Evolutionary conservation across 2,888 invertebrate species (phyloP).

Genomic region (Aphidoletes aphidimyza): DNA sequence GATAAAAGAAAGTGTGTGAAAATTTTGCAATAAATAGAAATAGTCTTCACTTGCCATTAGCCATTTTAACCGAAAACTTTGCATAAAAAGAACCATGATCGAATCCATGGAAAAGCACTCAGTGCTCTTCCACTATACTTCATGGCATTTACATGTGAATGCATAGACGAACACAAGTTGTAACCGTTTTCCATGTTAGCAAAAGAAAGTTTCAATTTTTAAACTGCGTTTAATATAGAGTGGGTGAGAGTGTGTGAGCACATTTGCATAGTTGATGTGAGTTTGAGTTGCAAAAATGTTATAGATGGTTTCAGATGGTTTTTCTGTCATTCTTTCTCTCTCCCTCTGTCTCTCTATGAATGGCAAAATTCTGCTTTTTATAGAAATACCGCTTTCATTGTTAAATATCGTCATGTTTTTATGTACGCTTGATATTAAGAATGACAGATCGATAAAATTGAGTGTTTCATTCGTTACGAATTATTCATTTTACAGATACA

Average conservation of each 20-base stretch:
- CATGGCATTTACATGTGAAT: not conserved
- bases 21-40: not conserved
- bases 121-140: not conserved
- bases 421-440: too few relatives aligned
- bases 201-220: constrained; percentile 17
- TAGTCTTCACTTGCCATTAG: too few relatives aligned
- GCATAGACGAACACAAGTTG: too few relatives aligned
- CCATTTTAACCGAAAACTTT: too few relatives aligned
- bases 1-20: not conserved
- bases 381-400: too few relatives aligned
- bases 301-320: not conserved
- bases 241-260: not conserved
- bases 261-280: constrained; percentile 20
- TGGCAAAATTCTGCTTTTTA: not conserved
- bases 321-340: not conserved
- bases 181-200: too few relatives aligned
- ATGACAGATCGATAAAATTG: not conserved
- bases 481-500: constrained; percentile 5
- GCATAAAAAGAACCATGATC: too few relatives aligned
- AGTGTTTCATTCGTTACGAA: not conserved
- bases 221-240: not conserved
- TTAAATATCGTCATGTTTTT: too few relatives aligned
- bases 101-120: not conserved
- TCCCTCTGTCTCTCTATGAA: not conserved
- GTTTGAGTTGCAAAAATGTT: not conserved